phyloP scores from a whole-genome alignment of 2,113 vertebrate species.

The Phalacrocorax carbo region DNA sequence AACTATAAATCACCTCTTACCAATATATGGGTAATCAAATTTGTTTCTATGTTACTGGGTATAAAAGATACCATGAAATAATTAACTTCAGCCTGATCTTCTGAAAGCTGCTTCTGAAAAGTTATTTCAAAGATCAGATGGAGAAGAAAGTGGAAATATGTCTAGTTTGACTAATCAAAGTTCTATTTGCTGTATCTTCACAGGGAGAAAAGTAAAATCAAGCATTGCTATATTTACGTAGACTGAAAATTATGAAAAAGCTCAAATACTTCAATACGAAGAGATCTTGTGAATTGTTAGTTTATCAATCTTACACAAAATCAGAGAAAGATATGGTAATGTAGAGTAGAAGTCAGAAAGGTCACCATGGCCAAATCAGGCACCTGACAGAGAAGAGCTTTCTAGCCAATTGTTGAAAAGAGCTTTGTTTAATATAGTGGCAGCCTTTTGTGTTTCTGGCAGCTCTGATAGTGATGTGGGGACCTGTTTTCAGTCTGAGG shows the following conservation, averaged over 20 bases:
- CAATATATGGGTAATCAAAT: background rate
- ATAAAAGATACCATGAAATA: background rate
- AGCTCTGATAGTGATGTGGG: background rate
- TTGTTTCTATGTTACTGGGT: background rate
- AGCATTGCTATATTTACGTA: background rate
- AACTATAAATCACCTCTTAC: background rate
- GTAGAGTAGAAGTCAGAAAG: background rate
- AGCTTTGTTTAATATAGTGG: background rate
- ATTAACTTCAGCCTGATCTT: background rate
- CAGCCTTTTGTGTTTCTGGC: background rate
- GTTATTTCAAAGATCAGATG: constrained; percentile 11
- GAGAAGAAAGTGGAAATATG: background rate
- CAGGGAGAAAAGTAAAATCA: background rate
- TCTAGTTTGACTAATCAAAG: background rate
- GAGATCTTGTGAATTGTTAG: background rate
- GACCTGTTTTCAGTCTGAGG: background rate
- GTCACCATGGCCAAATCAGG: background rate
- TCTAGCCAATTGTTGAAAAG: background rate
- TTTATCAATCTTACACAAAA: background rate
- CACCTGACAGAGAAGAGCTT: background rate
- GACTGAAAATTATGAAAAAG: background rate
- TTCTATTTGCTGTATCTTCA: background rate
- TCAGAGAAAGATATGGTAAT: background rate
- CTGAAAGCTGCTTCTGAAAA: background rate
- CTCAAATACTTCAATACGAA: background rate